A percentile compares a stretch with the other conserved stretches of the same genome.
phyloP scores from a whole-genome alignment of 2,113 vertebrate species.

The Chamaetylas fuelleborni region DNA sequence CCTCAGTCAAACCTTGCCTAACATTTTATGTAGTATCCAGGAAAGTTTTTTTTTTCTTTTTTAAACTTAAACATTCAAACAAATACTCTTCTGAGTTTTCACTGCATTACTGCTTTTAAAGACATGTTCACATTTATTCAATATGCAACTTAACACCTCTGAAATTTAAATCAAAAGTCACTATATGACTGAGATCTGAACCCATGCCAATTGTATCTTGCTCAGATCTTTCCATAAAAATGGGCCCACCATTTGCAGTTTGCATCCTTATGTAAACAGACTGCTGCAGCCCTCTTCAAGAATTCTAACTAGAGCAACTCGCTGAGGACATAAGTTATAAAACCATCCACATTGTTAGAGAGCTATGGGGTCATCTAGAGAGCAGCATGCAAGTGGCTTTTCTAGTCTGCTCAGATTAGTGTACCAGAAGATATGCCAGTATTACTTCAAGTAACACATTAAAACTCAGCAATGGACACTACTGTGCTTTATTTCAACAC shows the following conservation, averaged over 20 bases:
- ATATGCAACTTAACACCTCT: constrained; percentile 27
- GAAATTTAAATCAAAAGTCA: constrained; percentile 49
- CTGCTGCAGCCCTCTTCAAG: background rate
- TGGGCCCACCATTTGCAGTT: background rate
- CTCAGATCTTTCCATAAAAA: constrained; percentile 49
- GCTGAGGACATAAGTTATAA: background rate
- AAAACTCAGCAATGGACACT: constrained; percentile 66
- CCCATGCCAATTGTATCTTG: constrained; percentile 34
- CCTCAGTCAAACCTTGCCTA: constrained; percentile 54
- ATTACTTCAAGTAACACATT: constrained; percentile 70
- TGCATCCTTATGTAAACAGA: background rate
- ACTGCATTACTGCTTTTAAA: constrained; percentile 16
- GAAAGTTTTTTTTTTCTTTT: background rate
- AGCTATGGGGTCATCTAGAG: constrained; percentile 40
- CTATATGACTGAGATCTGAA: constrained; percentile 38
- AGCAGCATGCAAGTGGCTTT: constrained; percentile 65
- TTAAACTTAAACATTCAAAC: constrained; percentile 56
- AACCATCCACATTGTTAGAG: constrained; percentile 36
- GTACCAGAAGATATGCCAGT: constrained; percentile 70
- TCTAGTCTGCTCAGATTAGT: constrained; percentile 68
- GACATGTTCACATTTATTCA: constrained; percentile 30
- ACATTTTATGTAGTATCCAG: constrained; percentile 35
- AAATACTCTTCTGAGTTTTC: constrained; percentile 34
- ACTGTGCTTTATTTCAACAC: constrained; percentile 69
- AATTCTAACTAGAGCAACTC: background rate